Evolutionary conservation across 1,140 invertebrate species (phyloP), one percentile per base, ranked within the genome.

Genomic region (Ostrea denselamellosa): DNA sequence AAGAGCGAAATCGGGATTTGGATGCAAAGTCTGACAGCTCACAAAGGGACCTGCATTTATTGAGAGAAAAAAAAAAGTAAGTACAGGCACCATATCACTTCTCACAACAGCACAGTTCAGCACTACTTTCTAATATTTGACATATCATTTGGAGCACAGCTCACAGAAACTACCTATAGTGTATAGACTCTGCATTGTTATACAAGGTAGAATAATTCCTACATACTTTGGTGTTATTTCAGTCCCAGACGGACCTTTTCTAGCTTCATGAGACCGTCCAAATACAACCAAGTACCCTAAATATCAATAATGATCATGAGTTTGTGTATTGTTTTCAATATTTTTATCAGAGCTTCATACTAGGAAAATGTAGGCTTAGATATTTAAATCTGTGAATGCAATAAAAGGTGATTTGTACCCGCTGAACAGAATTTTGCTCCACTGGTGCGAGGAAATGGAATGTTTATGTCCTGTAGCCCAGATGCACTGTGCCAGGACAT

Each of bases 391-490:
- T 62, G n/a, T 19, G 17, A 22, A 51, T 51, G 34, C 5, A 5
- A n/a, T n/a, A n/a, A n/a, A 44, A 44, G 12, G 56, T 19, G 17
- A 17, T 62, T 7, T 62, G 81, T 88, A 93, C 93, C 93, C 84
- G 90, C 97, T 62, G 97, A 97, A 95, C 97, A 98, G 96, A 99
- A 99, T 93, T 97, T 97, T 0, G 98, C 98, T 7, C 98, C 98
- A 17, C 97, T 98, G 0, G 98, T 99, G 86, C 98, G 95, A 0
- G 98, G 98, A 95, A 98, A 99, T 0, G 98, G 98, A 89, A 99
- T 97, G 91, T 97, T 97, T n/a, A 97, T 92, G 90, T 96, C 95
- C 83, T 94, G 93, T 68, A 44, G n/a, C 1, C 19, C 44, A 17
- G 82, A 53, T 0, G 82, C 34, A 17, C 53, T 44, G 83, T 85